Percentiles rank a stretch among this genome's conserved stretches.
These are phyloP conservation scores for Drosophila siamana DNA, from an alignment of 2,888 invertebrate genomes.

Conservation along the genomic window DNA sequence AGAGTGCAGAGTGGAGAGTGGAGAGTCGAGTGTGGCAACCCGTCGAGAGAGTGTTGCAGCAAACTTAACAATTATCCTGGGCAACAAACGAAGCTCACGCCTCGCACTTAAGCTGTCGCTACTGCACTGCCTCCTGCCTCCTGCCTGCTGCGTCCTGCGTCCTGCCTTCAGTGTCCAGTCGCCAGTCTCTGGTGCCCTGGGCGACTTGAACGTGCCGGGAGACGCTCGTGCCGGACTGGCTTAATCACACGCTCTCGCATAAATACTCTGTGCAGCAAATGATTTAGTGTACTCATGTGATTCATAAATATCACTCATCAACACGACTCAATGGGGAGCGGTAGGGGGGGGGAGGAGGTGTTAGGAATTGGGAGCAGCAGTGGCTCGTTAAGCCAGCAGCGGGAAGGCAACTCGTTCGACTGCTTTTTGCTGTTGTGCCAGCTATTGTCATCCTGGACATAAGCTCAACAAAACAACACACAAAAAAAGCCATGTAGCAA, in stretches of 20 bases:
- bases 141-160: not conserved
- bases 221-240: conserved; percentile 40
- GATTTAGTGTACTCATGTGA: conserved; percentile 77
- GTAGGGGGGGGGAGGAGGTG: not conserved
- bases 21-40: not conserved
- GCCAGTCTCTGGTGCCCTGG: too few species aligned
- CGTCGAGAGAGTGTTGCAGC: conserved; percentile 11
- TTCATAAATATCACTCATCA: conserved; percentile 78
- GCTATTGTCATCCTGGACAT: conserved; percentile 36
- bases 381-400: conserved; percentile 37
- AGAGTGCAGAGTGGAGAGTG: too few species aligned
- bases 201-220: conserved; percentile 44
- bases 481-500: conserved; percentile 2
- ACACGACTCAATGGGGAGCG: conserved; percentile 20
- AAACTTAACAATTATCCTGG: conserved; percentile 55
- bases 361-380: not conserved
- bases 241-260: conserved; percentile 52
- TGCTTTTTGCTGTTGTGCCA: conserved; percentile 8
- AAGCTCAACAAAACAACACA: conserved; percentile 19
- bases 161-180: not conserved
- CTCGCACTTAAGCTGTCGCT: conserved; percentile 42
- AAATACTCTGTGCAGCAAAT: conserved; percentile 38
- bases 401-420: conserved; percentile 15
- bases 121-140: not conserved
- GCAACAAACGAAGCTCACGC: conserved; percentile 52